Percentiles rank a stretch among this genome's conserved stretches.
Conservation (phyloP, 2,888 invertebrate species). For the Scaptomyza polygonia region DNA sequence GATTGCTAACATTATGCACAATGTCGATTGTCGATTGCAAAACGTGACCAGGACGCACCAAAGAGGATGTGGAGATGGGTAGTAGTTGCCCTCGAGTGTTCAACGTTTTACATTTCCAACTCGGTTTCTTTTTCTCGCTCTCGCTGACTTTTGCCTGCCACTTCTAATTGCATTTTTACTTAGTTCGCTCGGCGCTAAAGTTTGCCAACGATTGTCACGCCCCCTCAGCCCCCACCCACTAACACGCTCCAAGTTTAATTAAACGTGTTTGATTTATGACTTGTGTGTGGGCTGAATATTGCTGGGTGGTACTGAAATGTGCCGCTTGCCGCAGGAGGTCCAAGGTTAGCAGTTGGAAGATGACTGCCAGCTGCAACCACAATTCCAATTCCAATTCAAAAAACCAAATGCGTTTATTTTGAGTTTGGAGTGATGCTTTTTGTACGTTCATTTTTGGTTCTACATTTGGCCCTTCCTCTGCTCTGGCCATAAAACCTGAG, state of each 20-base stretch:
- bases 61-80: not conserved
- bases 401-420: conserved; percentile 62
- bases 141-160: conserved; percentile 47
- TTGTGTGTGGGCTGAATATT: conserved; percentile 22
- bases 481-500: conserved; percentile 45
- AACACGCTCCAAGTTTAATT: conserved; percentile 68
- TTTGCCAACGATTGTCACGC: conserved; percentile 40
- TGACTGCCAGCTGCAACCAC: conserved; percentile 50
- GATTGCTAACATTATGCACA: conserved; percentile 60
- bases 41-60: conserved; percentile 43
- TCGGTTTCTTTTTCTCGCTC: not conserved
- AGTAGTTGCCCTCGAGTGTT: conserved; percentile 1
- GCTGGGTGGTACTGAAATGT: conserved; percentile 12
- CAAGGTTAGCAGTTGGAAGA: not conserved
- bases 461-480: not conserved
- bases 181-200: conserved; percentile 57
- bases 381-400: conserved; percentile 46
- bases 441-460: not conserved
- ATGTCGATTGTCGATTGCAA: conserved; percentile 31
- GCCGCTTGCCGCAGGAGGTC: conserved; percentile 1
- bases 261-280: conserved; percentile 77
- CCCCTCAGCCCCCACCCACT: conserved; percentile 13
- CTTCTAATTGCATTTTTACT: conserved; percentile 76
- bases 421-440: conserved; percentile 20
- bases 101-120: conserved; percentile 43